Conservation (phyloP, 2,888 invertebrate species). For the Leptothorax acervorum region DNA sequence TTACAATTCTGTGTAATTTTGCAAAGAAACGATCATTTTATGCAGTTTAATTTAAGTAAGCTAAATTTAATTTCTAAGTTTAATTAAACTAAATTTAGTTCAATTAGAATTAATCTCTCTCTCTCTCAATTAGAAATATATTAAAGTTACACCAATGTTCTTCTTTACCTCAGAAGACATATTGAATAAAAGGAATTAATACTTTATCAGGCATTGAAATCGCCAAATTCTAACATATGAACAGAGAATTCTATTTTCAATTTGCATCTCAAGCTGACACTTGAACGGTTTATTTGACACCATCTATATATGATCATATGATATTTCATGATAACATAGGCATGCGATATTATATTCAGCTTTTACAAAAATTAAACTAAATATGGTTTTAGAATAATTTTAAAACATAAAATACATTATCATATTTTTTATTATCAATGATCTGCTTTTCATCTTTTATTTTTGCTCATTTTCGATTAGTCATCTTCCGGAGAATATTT, state of each 20-base stretch:
- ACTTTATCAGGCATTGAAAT: slow-evolving; percentile 33
- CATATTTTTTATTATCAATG: not conserved
- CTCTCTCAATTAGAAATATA: not conserved
- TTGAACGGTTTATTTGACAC: not conserved
- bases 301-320: not conserved
- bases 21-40: not conserved
- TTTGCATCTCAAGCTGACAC: not conserved
- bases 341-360: not conserved
- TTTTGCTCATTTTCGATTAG: not conserved
- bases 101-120: not conserved
- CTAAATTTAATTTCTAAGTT: no score
- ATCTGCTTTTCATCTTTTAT: slow-evolving; percentile 1
- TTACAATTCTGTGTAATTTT: not conserved
- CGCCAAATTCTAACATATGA: slow-evolving; percentile 29
- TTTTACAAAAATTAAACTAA: not conserved
- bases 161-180: not conserved
- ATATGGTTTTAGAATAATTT: not conserved
- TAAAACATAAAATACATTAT: not conserved
- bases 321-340: not conserved
- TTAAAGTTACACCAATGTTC: not conserved
- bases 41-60: not conserved
- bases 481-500: slow-evolving; percentile 7
- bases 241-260: slow-evolving; percentile 3
- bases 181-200: not conserved
- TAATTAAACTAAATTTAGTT: no score